These are phyloP conservation scores for Meles meles DNA, from an alignment of 2,113 vertebrate genomes.

Conservation along the genomic window DNA sequence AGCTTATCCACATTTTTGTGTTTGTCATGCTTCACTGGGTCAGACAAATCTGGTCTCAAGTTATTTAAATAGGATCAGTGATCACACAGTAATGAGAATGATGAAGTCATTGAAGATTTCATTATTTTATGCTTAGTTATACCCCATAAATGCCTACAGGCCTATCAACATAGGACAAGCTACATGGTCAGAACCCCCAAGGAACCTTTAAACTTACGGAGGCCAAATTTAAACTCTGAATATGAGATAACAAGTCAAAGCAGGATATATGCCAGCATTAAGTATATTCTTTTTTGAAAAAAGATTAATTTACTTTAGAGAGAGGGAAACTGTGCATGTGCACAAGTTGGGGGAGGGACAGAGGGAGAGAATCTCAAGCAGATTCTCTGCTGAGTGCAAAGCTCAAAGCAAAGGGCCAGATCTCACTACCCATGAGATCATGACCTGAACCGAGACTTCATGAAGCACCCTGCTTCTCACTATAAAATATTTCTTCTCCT, in stretches of 20 bases:
- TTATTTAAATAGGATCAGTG: conserved; percentile 42
- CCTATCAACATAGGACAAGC: neutral
- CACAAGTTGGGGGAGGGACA: neutral
- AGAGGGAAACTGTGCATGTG: neutral
- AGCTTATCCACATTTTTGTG: conserved; percentile 25
- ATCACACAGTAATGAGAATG: conserved; percentile 10
- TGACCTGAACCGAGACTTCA: neutral
- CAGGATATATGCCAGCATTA: neutral
- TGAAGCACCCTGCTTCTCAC: neutral
- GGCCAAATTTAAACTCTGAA: conserved; percentile 19
- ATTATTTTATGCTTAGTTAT: conserved; percentile 36
- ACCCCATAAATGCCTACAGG: neutral
- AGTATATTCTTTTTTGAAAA: neutral
- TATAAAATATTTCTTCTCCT: neutral
- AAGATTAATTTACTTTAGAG: neutral
- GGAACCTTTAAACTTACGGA: neutral
- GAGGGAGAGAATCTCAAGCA: neutral
- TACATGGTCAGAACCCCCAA: neutral
- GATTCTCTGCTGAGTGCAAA: neutral
- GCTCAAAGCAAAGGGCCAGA: neutral
- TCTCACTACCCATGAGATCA: neutral
- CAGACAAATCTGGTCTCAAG: conserved; percentile 34
- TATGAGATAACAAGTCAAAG: neutral
- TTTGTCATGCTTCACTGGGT: conserved; percentile 17
- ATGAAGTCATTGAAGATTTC: neutral